Evolutionary conservation across 2,888 invertebrate genomes (phyloP), one percentile per base, ranked within the genome.

Genomic region (Phengaris arion): DNA sequence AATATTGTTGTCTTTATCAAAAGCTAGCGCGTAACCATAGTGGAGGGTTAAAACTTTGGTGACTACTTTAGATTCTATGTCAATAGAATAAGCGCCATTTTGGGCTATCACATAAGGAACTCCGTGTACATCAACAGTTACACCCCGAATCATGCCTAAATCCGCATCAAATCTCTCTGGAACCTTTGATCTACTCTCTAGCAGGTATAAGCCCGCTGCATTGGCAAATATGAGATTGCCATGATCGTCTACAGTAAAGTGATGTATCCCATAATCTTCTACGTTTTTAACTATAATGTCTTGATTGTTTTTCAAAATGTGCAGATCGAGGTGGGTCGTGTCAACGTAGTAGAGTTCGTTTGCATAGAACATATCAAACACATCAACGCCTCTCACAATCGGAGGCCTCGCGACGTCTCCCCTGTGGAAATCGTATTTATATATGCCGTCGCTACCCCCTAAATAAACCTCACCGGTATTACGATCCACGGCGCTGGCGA

Each of bases 381-480:
- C 84, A 78, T 89, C 90, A 35, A 85, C 78, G 13, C 83, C 82
- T 45, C 77, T 74, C 4, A 89, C 77, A 45, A 89, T 48, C 0
- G 85, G 82, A 7, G 84, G 83, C 68, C 80, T 84, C 22, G 82
- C 82, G 55, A 88, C 79, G 76, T 84, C 82, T 15, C 82, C 81
- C 22, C 82, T 84, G 45, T 68, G 22, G 74, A 85, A 85, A 81
- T 86, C 86, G 80, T 85, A 89, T 77, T 82, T 81, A 78, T 82
- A 89, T 79, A 89, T 87, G n/a, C 89, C 89, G 72, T 88, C 84
- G 78, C 89, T 89, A 0, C 89, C 90, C 68, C 89, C 89, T 6
- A 90, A 83, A 77, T 84, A 90, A 7, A 87, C 85, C 12, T 80
- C 79, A 57, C 87, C 84, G 12, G 82, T 82, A 6, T 76, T 77